Evolutionary conservation across 2,888 invertebrate species (phyloP).

Genomic region (Trichogramma dendrolimi): DNA sequence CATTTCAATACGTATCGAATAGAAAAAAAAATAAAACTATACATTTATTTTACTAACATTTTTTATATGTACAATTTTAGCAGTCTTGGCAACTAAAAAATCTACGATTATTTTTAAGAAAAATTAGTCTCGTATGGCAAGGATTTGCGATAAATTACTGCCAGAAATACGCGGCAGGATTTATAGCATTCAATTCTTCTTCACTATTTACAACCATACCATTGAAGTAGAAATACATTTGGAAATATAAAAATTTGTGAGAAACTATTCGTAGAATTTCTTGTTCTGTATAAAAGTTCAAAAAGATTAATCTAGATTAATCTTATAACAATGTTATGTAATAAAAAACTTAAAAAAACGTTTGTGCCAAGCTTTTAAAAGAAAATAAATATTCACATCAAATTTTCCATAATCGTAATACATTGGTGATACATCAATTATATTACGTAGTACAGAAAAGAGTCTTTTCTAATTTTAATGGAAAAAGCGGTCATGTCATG

Average conservation of each 20-base stretch:
- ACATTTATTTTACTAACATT: no score
- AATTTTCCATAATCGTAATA: slow-evolving; percentile 8
- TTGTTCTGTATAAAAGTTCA: slow-evolving; percentile 1
- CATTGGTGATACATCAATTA: slow-evolving; percentile 20
- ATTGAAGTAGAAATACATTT: slow-evolving; percentile 19
- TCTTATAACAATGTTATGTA: background rate
- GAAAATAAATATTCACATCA: slow-evolving; percentile 8
- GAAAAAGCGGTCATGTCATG: background rate
- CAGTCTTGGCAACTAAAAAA: slow-evolving; percentile 35
- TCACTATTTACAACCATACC: slow-evolving; percentile 3
- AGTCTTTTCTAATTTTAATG: no score
- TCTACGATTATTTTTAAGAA: slow-evolving; percentile 25
- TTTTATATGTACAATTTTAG: slow-evolving; percentile 34
- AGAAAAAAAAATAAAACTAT: slow-evolving; percentile 26
- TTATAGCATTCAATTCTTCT: slow-evolving; percentile 9
- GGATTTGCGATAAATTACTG: slow-evolving; percentile 18
- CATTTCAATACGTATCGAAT: background rate
- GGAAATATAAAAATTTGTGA: slow-evolving; percentile 18
- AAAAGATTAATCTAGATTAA: background rate
- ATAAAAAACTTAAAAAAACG: slow-evolving; percentile 16
- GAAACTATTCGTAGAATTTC: slow-evolving; percentile 15
- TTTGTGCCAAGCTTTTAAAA: slow-evolving; percentile 12
- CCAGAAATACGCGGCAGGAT: no score
- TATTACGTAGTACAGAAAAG: background rate
- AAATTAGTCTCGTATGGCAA: slow-evolving; percentile 31